Conservation (phyloP, 2,113 vertebrate genomes). For the Plestiodon gilberti region DNA sequence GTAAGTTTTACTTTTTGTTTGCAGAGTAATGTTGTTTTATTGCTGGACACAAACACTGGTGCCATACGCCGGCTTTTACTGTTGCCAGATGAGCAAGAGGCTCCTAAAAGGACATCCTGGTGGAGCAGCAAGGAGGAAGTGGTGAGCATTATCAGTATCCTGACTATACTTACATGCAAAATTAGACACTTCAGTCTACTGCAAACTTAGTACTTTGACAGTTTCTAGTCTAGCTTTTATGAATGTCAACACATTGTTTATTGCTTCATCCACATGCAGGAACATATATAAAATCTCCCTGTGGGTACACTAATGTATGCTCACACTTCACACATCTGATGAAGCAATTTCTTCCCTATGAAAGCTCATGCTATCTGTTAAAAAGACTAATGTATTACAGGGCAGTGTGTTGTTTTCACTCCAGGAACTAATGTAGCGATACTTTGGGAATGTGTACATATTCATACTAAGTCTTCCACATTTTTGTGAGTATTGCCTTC, state of each 20-base stretch:
- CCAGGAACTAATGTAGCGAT: not conserved
- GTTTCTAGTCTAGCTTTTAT: not conserved
- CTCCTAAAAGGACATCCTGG: constrained; percentile 80
- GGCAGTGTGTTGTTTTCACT: not conserved
- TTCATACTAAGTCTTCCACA: not conserved
- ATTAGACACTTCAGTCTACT: not conserved
- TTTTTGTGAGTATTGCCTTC: not conserved
- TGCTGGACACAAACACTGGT: constrained; percentile 83
- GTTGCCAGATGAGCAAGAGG: constrained; percentile 69
- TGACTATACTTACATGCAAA: not conserved
- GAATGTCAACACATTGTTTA: not conserved
- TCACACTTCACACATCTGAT: not conserved
- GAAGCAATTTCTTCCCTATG: not conserved
- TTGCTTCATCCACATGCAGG: not conserved
- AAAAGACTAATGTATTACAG: not conserved
- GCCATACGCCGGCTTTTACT: constrained; percentile 82
- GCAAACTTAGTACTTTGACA: not conserved
- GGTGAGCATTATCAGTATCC: constrained; percentile 69
- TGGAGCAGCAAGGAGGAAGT: constrained; percentile 85
- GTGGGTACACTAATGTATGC: not conserved
- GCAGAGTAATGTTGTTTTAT: constrained; percentile 88
- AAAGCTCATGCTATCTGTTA: not conserved
- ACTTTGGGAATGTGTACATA: not conserved
- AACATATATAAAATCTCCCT: not conserved
- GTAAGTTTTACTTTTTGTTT: constrained; percentile 43